These are phyloP conservation scores for Blomia tropicalis DNA, from an alignment of 2,888 invertebrate genomes.

Conservation along the genomic window DNA sequence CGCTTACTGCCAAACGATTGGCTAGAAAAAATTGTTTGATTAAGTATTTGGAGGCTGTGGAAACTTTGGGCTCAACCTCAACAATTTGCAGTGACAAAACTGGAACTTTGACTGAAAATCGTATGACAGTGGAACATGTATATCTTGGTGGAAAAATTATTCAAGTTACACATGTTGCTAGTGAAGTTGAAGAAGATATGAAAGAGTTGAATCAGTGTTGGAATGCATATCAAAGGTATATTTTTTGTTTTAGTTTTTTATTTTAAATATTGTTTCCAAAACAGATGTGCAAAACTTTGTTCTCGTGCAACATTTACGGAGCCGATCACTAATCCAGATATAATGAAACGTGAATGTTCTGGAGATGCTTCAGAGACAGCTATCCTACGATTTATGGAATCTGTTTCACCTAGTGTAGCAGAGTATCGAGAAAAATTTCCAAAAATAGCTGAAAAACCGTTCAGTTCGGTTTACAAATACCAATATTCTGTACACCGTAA, in stretches of 20 bases:
- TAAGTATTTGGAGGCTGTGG: constrained; percentile 47
- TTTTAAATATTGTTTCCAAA: neutral
- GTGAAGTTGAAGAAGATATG: neutral
- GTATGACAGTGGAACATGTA: constrained; percentile 39
- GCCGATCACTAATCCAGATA: neutral
- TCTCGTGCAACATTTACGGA: constrained; percentile 7
- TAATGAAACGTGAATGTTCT: constrained; percentile 32
- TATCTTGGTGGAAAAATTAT: neutral
- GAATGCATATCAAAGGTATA: neutral
- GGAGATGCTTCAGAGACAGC: constrained; percentile 37
- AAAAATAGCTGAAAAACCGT: constrained; percentile 37
- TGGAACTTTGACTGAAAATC: constrained; percentile 47
- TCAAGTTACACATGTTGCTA: neutral
- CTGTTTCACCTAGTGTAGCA: constrained; percentile 33
- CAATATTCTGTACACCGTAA: constrained; percentile 29
- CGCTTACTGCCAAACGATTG: too few species aligned
- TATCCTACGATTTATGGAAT: constrained; percentile 36
- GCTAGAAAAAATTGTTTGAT: constrained; percentile 59
- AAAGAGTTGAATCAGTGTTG: neutral
- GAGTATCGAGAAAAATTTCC: constrained; percentile 32
- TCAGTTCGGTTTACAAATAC: constrained; percentile 38
- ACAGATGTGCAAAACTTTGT: neutral
- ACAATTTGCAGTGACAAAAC: constrained; percentile 65
- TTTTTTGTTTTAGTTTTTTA: neutral
- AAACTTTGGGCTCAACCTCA: constrained; percentile 42